A percentile compares a stretch with the other conserved stretches of the same genome.
phyloP scores from a whole-genome alignment of 1,140 invertebrate species.

The Papilio glaucus region DNA sequence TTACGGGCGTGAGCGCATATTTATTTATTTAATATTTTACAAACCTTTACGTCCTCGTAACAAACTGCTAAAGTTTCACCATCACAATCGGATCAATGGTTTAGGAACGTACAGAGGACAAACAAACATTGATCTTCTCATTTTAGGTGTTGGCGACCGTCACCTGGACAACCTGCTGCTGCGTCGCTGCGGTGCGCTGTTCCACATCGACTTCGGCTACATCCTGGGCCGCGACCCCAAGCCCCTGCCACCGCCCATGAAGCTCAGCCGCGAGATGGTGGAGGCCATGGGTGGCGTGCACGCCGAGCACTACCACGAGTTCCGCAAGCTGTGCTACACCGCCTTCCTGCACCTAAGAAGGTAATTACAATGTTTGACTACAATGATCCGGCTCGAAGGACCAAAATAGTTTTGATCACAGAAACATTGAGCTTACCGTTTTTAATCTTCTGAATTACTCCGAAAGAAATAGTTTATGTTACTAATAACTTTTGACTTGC shows the following conservation, averaged over 20 bases:
- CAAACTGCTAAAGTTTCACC: no score
- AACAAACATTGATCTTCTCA: no score
- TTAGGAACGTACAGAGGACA: no score
- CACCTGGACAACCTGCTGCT: slow-evolving; percentile 98
- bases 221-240: slow-evolving; percentile 99
- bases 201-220: slow-evolving; percentile 99
- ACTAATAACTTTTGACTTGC: no score
- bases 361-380: no score
- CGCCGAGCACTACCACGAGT: slow-evolving; percentile 97
- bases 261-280: slow-evolving; percentile 99
- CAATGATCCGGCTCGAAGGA: not conserved
- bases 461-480: not conserved
- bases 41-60: no score
- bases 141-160: slow-evolving; percentile 95
- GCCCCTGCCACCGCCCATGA: slow-evolving; percentile 99
- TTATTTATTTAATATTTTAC: no score
- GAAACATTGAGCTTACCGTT: not conserved
- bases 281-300: slow-evolving; percentile 98
- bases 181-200: slow-evolving; percentile 94
- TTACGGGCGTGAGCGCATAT: no score
- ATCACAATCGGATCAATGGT: no score
- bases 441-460: no score
- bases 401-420: no score
- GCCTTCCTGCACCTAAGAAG: slow-evolving; percentile 97
- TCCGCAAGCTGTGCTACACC: slow-evolving; percentile 97